Evolutionary conservation across 2,113 vertebrate species (phyloP).

Genomic region (Sorex fumeus): DNA sequence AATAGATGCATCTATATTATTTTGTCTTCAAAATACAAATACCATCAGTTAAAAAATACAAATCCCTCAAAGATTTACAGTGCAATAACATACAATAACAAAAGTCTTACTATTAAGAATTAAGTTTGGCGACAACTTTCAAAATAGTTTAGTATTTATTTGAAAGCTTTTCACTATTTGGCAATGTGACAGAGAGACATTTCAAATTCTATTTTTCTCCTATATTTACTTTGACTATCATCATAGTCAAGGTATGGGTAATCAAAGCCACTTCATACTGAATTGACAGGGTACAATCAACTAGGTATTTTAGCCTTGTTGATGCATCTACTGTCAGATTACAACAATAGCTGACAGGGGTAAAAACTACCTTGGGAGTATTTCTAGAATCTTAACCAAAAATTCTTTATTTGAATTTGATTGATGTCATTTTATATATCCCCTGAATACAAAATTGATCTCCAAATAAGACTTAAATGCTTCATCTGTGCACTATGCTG

Average conservation of each 20-base stretch:
- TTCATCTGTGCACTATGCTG: slow-evolving; percentile 67
- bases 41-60: background rate
- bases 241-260: slow-evolving; percentile 3
- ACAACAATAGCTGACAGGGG: slow-evolving; percentile 61
- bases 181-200: background rate
- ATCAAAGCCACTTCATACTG: slow-evolving; percentile 48
- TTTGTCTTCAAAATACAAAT: slow-evolving; percentile 48
- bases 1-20: background rate
- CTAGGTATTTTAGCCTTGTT: slow-evolving; percentile 42
- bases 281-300: slow-evolving; percentile 53
- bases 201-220: slow-evolving; percentile 27
- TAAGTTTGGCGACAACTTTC: slow-evolving; percentile 13
- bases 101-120: slow-evolving; percentile 5
- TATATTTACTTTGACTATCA: slow-evolving; percentile 8
- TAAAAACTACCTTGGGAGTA: slow-evolving; percentile 62
- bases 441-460: slow-evolving; percentile 67
- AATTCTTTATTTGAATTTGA: slow-evolving; percentile 66
- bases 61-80: background rate
- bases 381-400: slow-evolving; percentile 64
- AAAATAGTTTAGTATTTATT: slow-evolving; percentile 19
- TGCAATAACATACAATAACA: background rate
- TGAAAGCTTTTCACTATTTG: background rate
- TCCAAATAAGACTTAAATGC: slow-evolving; percentile 72
- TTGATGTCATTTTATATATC: slow-evolving; percentile 69
- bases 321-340: slow-evolving; percentile 59